These are phyloP conservation scores for Barnardius zonarius DNA, from an alignment of 2,113 vertebrate species.

Conservation along the genomic window DNA sequence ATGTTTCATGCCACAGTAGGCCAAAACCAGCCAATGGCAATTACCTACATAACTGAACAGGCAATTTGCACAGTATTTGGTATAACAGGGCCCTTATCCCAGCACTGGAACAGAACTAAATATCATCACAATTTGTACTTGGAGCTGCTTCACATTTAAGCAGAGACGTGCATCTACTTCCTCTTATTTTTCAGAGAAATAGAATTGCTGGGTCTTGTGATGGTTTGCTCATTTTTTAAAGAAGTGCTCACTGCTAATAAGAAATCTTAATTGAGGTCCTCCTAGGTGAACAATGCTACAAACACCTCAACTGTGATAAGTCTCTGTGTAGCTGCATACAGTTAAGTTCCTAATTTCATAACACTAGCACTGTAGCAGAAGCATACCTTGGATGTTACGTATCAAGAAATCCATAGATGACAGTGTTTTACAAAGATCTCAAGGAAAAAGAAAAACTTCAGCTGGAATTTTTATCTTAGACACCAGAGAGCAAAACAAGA, in stretches of 20 bases:
- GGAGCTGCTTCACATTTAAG: not conserved
- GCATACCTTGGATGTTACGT: not conserved
- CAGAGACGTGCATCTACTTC: not conserved
- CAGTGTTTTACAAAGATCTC: not conserved
- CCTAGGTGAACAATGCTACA: not conserved
- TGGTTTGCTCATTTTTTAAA: not conserved
- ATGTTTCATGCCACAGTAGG: not conserved
- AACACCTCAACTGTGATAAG: not conserved
- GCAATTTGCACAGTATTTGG: not conserved
- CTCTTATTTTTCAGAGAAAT: not conserved
- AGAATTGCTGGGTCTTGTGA: not conserved
- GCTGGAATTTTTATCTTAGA: not conserved
- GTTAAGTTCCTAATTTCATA: not conserved
- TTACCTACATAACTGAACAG: rapidly evolving
- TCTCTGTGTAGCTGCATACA: not conserved
- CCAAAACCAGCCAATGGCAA: not conserved
- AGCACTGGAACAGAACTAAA: not conserved
- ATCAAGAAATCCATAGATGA: not conserved
- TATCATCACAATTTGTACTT: not conserved
- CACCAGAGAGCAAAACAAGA: not conserved
- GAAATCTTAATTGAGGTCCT: not conserved
- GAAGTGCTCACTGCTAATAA: not conserved
- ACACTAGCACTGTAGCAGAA: not conserved
- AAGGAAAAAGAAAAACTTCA: not conserved
- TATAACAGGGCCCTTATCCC: not conserved